These are phyloP conservation scores for Hippasteria phrygiana DNA, from an alignment of 53 echinoderm and acorn worm genomes.

Conservation along the genomic window DNA sequence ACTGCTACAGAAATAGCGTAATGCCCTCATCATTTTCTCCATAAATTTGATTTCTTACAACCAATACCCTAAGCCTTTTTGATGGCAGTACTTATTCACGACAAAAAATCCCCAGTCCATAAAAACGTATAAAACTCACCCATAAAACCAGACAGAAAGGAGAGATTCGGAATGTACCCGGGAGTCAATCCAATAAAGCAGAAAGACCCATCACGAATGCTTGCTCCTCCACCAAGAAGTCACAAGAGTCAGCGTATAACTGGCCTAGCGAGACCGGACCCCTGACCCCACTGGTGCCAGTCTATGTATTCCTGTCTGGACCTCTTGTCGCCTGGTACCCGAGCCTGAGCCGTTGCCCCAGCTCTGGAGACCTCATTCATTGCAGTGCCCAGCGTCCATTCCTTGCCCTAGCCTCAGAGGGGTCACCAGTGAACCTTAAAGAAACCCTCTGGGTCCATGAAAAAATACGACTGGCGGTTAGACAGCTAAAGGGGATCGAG, in stretches of 20 bases:
- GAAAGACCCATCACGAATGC: conserved; percentile 1
- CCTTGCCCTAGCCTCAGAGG: no score
- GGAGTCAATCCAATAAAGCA: conserved; percentile 47
- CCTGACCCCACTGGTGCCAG: conserved; percentile 65
- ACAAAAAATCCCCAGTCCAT: conserved; percentile 16
- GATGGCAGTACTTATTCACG: background rate
- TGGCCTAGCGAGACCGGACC: conserved; percentile 54
- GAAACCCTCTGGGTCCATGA: conserved; percentile 30
- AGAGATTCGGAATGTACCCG: conserved; percentile 11
- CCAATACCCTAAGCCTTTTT: background rate
- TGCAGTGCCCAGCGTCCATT: no score
- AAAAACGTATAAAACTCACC: conserved; percentile 25
- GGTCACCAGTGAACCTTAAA: conserved; percentile 39
- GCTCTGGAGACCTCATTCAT: no score
- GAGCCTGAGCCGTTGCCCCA: background rate
- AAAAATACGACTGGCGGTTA: conserved; percentile 35
- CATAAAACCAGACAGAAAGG: background rate
- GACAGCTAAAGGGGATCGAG: background rate
- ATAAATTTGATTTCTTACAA: background rate
- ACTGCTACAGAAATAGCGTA: background rate
- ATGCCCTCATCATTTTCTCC: background rate
- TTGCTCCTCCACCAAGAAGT: conserved; percentile 25
- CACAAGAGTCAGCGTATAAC: conserved; percentile 41
- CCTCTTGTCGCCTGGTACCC: conserved; percentile 31
- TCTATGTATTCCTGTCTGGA: conserved; percentile 61